Conservation (phyloP, 2,797 vertebrate genomes). For the Micropoecilia bifurca region DNA sequence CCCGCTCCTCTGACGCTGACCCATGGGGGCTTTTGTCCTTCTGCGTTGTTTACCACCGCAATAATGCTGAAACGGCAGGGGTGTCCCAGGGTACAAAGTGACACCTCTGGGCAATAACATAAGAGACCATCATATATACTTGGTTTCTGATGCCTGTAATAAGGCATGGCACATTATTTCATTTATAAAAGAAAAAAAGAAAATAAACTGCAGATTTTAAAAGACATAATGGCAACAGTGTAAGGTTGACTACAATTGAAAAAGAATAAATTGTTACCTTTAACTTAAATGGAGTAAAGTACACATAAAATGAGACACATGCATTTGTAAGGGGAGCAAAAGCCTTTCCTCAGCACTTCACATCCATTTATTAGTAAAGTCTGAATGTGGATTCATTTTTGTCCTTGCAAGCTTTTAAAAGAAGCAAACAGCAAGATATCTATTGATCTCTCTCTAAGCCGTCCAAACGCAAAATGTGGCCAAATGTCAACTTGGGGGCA, state of each 20-base stretch:
- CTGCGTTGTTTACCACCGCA: conserved; percentile 64
- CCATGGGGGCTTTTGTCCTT: conserved; percentile 61
- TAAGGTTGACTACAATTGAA: not conserved
- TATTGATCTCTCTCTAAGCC: not conserved
- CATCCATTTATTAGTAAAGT: not conserved
- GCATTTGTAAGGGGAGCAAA: not conserved
- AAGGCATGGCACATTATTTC: not conserved
- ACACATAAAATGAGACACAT: no score
- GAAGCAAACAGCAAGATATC: not conserved
- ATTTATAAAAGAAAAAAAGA: not conserved
- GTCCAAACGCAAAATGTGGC: not conserved
- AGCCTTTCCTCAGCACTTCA: not conserved
- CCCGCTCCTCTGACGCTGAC: conserved; percentile 33
- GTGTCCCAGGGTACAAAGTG: conserved; percentile 44
- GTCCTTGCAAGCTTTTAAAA: not conserved
- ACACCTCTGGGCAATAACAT: conserved; percentile 23
- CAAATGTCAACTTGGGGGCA: not conserved
- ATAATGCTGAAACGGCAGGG: conserved; percentile 69
- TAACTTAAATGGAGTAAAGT: no score
- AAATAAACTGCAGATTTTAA: not conserved
- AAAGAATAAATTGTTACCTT: not conserved
- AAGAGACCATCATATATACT: not conserved
- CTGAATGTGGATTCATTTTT: not conserved
- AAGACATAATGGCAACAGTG: not conserved
- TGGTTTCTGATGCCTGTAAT: not conserved